A percentile compares a stretch with the other conserved stretches of the same genome.
phyloP scores from a whole-genome alignment of 2,888 invertebrate genomes.

The Crematogaster levior region DNA sequence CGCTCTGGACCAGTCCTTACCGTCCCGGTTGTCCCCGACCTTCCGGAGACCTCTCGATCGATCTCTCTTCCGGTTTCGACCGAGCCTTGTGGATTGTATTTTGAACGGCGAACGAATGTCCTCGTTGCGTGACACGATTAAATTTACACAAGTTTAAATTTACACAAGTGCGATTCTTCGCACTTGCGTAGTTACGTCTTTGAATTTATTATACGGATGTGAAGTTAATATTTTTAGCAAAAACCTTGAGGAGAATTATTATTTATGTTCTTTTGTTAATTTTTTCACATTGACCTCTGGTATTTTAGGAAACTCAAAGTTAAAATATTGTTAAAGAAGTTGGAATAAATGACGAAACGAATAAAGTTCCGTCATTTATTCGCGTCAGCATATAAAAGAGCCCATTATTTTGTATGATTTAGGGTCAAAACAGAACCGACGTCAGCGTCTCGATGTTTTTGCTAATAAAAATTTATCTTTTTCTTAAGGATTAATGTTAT shows the following conservation, averaged over 20 bases:
- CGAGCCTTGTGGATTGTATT: neutral
- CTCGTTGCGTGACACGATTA: too few species aligned
- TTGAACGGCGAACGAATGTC: neutral
- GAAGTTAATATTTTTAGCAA: neutral
- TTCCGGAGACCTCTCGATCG: neutral
- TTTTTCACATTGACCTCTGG: neutral
- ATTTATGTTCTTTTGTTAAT: neutral
- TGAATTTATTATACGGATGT: neutral
- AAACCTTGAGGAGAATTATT: neutral
- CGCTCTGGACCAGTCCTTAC: slow-evolving; percentile 25
- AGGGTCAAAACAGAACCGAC: neutral
- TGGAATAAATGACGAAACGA: neutral
- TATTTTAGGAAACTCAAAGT: neutral
- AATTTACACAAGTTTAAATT: too few species aligned
- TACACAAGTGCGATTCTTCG: neutral
- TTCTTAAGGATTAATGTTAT: neutral
- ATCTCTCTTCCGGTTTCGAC: neutral
- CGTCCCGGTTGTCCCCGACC: neutral
- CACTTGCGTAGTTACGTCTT: too few species aligned
- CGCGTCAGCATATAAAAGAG: slow-evolving; percentile 6
- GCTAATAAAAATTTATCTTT: neutral
- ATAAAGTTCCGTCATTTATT: neutral
- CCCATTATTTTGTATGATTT: neutral
- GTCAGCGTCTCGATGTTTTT: neutral
- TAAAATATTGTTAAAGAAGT: neutral